Evolutionary conservation across 2,797 vertebrate genomes (phyloP).

Genomic region (Bradypodion ventrale): DNA sequence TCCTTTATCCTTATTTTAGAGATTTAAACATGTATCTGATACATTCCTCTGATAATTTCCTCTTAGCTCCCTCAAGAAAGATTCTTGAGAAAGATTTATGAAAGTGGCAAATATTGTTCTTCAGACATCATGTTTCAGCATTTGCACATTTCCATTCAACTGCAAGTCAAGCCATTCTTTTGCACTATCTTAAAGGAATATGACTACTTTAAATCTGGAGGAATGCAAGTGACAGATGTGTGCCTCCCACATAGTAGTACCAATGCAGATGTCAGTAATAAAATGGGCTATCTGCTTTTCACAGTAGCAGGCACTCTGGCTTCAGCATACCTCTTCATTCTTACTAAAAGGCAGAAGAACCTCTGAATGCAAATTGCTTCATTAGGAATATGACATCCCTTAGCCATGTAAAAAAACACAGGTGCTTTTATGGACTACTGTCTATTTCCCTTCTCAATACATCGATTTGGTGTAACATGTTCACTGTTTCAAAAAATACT

Average conservation of each 20-base stretch:
- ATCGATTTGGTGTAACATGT: background rate
- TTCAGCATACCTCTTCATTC: background rate
- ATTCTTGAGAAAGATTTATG: background rate
- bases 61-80: background rate
- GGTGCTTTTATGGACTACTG: background rate
- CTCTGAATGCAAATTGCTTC: background rate
- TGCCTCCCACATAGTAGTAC: background rate
- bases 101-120: no score
- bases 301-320: background rate
- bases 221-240: background rate
- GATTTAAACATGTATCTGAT: background rate
- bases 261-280: slow-evolving; percentile 13
- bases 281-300: slow-evolving; percentile 4
- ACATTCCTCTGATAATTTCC: background rate
- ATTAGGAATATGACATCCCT: background rate
- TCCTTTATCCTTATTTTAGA: background rate
- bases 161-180: background rate
- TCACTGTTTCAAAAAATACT: slow-evolving; percentile 1
- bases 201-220: background rate
- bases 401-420: slow-evolving; percentile 16
- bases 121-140: background rate
- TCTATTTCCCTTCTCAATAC: background rate
- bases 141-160: background rate
- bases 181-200: background rate
- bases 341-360: slow-evolving; percentile 1